Evolutionary conservation across 2,888 invertebrate genomes (phyloP), one percentile per base, ranked within the genome.

Genomic region (Pilophorus perplexus): DNA sequence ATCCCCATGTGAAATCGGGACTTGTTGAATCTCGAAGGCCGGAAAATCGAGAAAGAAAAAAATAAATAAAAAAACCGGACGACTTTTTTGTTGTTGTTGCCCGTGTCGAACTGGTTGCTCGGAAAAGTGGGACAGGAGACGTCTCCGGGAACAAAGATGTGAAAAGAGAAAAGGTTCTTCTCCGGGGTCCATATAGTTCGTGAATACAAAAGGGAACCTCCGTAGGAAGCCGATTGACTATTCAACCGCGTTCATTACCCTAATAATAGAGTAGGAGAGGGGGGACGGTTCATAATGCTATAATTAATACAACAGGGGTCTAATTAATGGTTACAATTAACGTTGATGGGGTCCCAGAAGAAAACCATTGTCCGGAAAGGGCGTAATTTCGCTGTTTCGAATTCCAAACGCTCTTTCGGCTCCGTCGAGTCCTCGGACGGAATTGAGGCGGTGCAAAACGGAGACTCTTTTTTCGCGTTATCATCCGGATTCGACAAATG

Each of bases 111-210:
- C 33, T 38, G 38, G 38, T 38, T n/a, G n/a, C n/a, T n/a, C n/a
- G n/a, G n/a, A 42, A 42, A 42, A 42, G 42, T 42, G 42, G 42
- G 14, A 42, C 42, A 42, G 42, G 42, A 42, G 42, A 16, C 42
- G 33, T 12, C 33, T 6, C 42, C 6, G 33, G 33, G 16, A 42
- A 42, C 42, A 42, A 42, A 42, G 52, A 52, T 8, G 28, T 28
- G 52, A 52, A 52, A 52, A 52, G 52, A 52, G 52, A 48, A 48
- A 52, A 52, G 27, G 14, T 27, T 8, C 3, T 10, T 3, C 18
- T 16, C 33, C 18, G 23, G 18, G 52, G 23, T 25, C 52, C 25
- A 52, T 52, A 28, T 28, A 28, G 52, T 52, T 25, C 28, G 52
- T 52, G 28, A 14, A 52, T 28, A 52, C 25, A 25, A 52, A 52